Base-by-base conservation (phyloP, 1,140 invertebrate species). In the Bombus vancouverensis region DNA sequence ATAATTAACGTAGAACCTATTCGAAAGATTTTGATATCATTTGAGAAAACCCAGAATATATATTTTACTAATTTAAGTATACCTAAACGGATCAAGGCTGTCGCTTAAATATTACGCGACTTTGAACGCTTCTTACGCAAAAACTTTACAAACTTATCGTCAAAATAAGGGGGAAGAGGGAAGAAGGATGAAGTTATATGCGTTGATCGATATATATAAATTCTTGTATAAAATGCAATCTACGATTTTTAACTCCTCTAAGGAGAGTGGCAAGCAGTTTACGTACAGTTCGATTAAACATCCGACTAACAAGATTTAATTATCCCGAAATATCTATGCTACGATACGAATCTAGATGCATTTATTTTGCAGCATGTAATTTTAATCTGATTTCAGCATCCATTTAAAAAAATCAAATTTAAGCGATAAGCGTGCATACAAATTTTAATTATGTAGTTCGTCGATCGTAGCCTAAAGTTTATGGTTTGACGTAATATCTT, bases 261-360 rank as follows among this genome's bases (percentile, higher is more conserved):
- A 57, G 74, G 53, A 32, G 32, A 59, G 39, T 53, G 78, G 39
- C 32, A 81, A 87, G 57, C 53, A 80, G 66, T 79, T 37, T 8
- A 12, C 32, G 12, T 62, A 39, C 88, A 87, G 89, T 89, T 80
- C 82, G 76, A 86, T 91, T 91, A 73, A n/a, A 83, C 32, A 87
- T 25, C 80, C 65, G 42, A 34, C 76, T 89, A 91, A 91, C 72
- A 78, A 87, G 88, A 89, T 91, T 86, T 59, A 22, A 79, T 81
- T 80, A n/a, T 44, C 37, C 65, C 32, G 83, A 83, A 91, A 88
- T 83, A 85, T 71, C 34, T 83, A 66, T 53, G 53, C 73, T 85
- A 73, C 68, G 42, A 80, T 83, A 89, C 65, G 28, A 44, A 82
- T 83, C 39, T 89, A 22, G 47, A 53, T 53, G 5, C 47, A 22